These are phyloP conservation scores for Abramis brama DNA, from an alignment of 2,113 vertebrate species.

Conservation along the genomic window DNA sequence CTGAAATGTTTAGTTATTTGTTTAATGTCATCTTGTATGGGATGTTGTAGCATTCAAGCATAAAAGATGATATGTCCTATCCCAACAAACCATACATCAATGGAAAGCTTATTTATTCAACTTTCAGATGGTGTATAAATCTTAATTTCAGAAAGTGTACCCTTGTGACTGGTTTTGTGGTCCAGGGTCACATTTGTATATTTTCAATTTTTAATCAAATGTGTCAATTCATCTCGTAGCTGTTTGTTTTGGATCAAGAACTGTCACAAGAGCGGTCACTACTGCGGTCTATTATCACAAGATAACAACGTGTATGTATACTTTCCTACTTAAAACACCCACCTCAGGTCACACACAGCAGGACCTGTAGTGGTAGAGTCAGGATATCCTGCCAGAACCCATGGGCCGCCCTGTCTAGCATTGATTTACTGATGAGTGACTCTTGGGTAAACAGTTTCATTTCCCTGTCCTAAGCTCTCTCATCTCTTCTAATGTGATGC, in stretches of 20 bases:
- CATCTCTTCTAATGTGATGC: slow-evolving; percentile 47
- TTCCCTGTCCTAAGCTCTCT: slow-evolving; percentile 44
- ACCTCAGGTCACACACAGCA: slow-evolving; percentile 10
- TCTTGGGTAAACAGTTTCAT: slow-evolving; percentile 55
- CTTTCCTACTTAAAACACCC: not conserved
- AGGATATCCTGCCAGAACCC: slow-evolving; percentile 40
- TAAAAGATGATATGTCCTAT: not conserved
- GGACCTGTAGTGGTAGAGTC: not conserved
- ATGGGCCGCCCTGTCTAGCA: not conserved
- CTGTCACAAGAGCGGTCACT: not conserved
- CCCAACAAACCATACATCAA: no score
- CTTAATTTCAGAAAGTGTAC: no score
- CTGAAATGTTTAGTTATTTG: not conserved
- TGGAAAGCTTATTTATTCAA: no score
- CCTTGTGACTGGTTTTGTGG: no score
- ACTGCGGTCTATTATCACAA: not conserved
- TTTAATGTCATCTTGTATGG: not conserved
- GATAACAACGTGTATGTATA: not conserved
- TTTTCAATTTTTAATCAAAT: not conserved
- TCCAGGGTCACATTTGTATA: no score
- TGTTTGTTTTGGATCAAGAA: not conserved
- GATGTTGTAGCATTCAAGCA: not conserved
- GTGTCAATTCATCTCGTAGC: not conserved
- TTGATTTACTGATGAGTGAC: slow-evolving; percentile 56
- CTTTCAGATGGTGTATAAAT: no score